These are phyloP conservation scores for Corythornis leucogaster DNA, from an alignment of 2,797 vertebrate species.

Conservation along the genomic window DNA sequence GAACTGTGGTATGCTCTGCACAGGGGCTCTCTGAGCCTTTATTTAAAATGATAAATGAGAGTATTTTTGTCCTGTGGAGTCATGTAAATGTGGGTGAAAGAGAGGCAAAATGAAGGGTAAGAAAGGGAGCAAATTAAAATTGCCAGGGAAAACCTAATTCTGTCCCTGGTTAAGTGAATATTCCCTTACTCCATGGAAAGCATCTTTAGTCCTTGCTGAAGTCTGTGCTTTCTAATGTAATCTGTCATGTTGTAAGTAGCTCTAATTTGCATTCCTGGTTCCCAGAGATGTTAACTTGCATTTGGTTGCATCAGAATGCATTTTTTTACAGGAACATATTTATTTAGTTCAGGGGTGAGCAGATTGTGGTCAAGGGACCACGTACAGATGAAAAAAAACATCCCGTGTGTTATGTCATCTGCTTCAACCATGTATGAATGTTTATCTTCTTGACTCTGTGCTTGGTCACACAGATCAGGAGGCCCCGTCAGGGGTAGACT, in stretches of 20 bases:
- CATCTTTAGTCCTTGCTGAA: neutral
- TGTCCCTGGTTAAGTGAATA: neutral
- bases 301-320: slow-evolving; percentile 25
- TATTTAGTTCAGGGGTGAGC: neutral
- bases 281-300: slow-evolving; percentile 30
- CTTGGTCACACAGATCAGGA: neutral
- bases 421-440: fast-evolving
- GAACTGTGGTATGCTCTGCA: neutral
- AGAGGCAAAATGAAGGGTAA: neutral
- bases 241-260: neutral
- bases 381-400: neutral
- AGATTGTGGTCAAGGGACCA: neutral
- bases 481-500: neutral
- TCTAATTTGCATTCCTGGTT: slow-evolving; percentile 22
- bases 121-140: neutral
- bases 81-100: neutral
- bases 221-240: neutral
- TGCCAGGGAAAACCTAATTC: neutral
- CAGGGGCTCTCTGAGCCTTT: neutral
- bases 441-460: neutral
- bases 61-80: neutral
- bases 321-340: neutral
- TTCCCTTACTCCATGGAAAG: neutral
- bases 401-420: fast-evolving
- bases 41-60: neutral